Conservation (phyloP, 2,797 vertebrate species). For the Novumbra hubbsi region DNA sequence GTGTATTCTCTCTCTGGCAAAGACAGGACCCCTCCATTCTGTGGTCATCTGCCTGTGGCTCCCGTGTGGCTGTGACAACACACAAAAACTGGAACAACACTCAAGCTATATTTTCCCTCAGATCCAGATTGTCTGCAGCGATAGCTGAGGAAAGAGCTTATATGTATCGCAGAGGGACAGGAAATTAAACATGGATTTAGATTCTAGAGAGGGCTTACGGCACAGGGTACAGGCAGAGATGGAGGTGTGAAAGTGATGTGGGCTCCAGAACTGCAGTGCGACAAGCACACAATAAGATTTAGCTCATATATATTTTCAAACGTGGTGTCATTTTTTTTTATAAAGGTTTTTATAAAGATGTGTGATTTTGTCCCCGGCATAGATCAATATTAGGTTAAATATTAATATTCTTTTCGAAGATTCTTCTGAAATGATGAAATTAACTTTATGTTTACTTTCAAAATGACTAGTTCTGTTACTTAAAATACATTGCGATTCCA, state of each 20-base stretch:
- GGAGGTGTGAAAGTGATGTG: background rate
- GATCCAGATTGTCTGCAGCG: conserved; percentile 52
- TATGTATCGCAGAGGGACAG: conserved; percentile 50
- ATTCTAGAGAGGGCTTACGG: conserved; percentile 52
- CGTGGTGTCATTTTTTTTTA: background rate
- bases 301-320: background rate
- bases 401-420: background rate
- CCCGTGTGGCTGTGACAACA: background rate
- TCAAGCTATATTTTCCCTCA: conserved; percentile 42
- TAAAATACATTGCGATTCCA: background rate
- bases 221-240: conserved; percentile 40
- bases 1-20: background rate
- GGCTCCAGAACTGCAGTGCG: conserved; percentile 7
- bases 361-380: background rate
- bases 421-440: background rate
- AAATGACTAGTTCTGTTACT: background rate
- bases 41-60: background rate
- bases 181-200: conserved; percentile 67
- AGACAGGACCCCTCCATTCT: background rate
- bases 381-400: background rate
- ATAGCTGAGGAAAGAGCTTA: conserved; percentile 45
- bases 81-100: background rate
- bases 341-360: background rate
- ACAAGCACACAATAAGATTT: conserved; percentile 1
- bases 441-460: background rate